phyloP scores from a whole-genome alignment of 2,888 invertebrate species.

The Drosophila tripunctata region DNA sequence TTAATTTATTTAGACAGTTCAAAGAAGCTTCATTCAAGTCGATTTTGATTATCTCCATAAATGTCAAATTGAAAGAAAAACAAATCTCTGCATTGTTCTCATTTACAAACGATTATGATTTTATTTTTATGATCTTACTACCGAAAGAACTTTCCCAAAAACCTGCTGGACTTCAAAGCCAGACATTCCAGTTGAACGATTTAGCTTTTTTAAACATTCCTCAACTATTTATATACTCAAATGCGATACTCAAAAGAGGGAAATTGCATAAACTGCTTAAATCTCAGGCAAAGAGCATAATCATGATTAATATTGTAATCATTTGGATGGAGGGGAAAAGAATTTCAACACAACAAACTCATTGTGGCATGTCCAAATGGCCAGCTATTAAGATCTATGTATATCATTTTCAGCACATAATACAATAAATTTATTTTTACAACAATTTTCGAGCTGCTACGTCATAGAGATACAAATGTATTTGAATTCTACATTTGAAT shows the following conservation, averaged over 20 bases:
- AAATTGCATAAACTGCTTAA: slow-evolving; percentile 58
- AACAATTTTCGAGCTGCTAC: slow-evolving; percentile 27
- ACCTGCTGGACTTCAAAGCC: slow-evolving; percentile 21
- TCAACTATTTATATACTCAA: slow-evolving; percentile 10
- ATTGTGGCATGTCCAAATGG: slow-evolving; percentile 18
- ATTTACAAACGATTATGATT: slow-evolving; percentile 25
- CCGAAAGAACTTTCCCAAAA: slow-evolving; percentile 27
- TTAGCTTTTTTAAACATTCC: neutral
- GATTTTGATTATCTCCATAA: slow-evolving; percentile 10
- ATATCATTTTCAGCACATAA: slow-evolving; percentile 72
- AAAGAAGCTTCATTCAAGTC: slow-evolving; percentile 9
- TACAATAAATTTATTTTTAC: slow-evolving; percentile 70
- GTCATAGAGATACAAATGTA: slow-evolving; percentile 41
- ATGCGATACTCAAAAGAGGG: no score
- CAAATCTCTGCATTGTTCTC: slow-evolving; percentile 38
- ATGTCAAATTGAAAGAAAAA: slow-evolving; percentile 26
- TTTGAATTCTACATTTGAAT: slow-evolving; percentile 20
- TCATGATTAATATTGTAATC: slow-evolving; percentile 63
- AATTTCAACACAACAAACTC: slow-evolving; percentile 57
- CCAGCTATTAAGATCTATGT: slow-evolving; percentile 29
- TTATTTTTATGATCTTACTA: slow-evolving; percentile 20
- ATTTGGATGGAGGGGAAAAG: slow-evolving; percentile 26
- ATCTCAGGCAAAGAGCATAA: slow-evolving; percentile 25
- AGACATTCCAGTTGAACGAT: slow-evolving; percentile 19
- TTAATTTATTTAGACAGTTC: slow-evolving; percentile 7